Percentiles rank a stretch among this genome's conserved stretches.
These are phyloP conservation scores for Pelosia muscerda DNA, from an alignment of 2,888 invertebrate species.

Conservation along the genomic window DNA sequence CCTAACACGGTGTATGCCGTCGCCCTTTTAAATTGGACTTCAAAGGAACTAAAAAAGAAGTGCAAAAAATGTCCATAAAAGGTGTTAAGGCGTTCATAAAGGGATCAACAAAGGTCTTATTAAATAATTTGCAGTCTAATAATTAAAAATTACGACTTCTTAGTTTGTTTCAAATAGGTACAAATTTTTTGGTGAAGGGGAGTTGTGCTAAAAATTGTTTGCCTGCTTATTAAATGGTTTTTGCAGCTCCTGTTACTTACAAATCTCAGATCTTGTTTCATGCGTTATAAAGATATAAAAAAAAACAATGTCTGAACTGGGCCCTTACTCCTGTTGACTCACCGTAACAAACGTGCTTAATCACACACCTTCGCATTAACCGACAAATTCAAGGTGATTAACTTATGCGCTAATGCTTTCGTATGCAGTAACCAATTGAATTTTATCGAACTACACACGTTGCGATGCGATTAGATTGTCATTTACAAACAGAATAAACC, in stretches of 20 bases:
- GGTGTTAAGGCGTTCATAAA: slow-evolving; percentile 76
- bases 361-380: neutral
- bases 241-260: slow-evolving; percentile 46
- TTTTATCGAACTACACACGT: neutral
- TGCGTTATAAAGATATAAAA: slow-evolving; percentile 19
- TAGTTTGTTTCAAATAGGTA: slow-evolving; percentile 67
- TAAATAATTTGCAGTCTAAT: slow-evolving; percentile 65
- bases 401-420: slow-evolving; percentile 4
- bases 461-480: neutral
- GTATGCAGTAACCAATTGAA: neutral
- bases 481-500: slow-evolving; percentile 3
- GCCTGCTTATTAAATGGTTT: slow-evolving; percentile 73
- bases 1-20: slow-evolving; percentile 30
- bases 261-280: slow-evolving; percentile 29
- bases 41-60: slow-evolving; percentile 40
- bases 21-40: slow-evolving; percentile 54
- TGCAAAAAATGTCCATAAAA: slow-evolving; percentile 66
- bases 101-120: slow-evolving; percentile 59
- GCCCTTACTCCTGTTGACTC: neutral
- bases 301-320: slow-evolving; percentile 26
- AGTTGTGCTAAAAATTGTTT: slow-evolving; percentile 52
- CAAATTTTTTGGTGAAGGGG: slow-evolving; percentile 52
- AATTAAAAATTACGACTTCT: slow-evolving; percentile 81
- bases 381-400: neutral
- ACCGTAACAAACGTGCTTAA: neutral